Percentiles rank a stretch among this genome's conserved stretches.
These are phyloP conservation scores for Caenorhabditis wallacei DNA, from an alignment of 2,888 invertebrate species.

Conservation along the genomic window DNA sequence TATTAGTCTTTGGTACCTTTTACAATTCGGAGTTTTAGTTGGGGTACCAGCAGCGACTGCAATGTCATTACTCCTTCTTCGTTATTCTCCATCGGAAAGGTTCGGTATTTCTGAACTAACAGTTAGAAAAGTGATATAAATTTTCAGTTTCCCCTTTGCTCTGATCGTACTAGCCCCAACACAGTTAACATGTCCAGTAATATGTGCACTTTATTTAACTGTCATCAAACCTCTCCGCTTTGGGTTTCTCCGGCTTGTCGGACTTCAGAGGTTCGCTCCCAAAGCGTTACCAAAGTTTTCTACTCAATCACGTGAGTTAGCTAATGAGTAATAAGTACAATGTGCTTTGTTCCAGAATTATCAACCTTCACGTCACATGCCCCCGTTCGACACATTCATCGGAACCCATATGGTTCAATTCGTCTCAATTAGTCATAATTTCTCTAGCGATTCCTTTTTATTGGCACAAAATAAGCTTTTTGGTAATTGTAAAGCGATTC, in stretches of 20 bases:
- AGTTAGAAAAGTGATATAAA: too few species aligned
- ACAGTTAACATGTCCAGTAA: constrained; percentile 58
- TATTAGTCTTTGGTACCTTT: constrained; percentile 57
- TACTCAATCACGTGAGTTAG: constrained; percentile 50
- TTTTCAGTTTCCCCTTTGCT: constrained; percentile 54
- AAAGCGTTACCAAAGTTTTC: constrained; percentile 14
- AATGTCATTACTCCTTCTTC: constrained; percentile 38
- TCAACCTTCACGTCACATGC: constrained; percentile 48
- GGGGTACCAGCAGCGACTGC: constrained; percentile 55
- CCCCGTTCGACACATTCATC: not conserved
- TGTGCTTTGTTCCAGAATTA: constrained; percentile 37
- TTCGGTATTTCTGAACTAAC: too few species aligned
- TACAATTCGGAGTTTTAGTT: constrained; percentile 60
- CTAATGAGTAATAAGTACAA: not conserved
- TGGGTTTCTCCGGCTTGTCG: constrained; percentile 33
- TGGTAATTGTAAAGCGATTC: not conserved
- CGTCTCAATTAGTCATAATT: constrained; percentile 5
- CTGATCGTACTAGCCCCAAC: constrained; percentile 55
- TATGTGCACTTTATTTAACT: constrained; percentile 45
- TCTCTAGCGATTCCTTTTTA: not conserved
- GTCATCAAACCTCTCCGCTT: constrained; percentile 58
- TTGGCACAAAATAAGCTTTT: not conserved
- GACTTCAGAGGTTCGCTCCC: constrained; percentile 39
- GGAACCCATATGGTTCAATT: constrained; percentile 11
- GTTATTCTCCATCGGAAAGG: constrained; percentile 44